phyloP scores from a whole-genome alignment of 64 coral and sea anemone species.

The Catalaphyllia jardinei region DNA sequence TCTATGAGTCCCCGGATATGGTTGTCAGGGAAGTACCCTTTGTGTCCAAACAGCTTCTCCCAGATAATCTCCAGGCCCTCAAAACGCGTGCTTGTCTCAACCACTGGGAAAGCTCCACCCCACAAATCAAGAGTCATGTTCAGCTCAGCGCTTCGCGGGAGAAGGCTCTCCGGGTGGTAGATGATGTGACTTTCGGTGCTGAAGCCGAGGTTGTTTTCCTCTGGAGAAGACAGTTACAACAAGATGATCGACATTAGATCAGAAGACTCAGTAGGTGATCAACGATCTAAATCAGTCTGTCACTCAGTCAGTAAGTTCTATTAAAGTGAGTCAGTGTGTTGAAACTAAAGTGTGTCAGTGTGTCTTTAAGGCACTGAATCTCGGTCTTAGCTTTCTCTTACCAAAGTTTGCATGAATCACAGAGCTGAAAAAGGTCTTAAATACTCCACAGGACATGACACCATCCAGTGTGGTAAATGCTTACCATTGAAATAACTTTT shows the following conservation, averaged over 20 bases:
- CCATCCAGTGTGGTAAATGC: neutral
- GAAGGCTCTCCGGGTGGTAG: slow-evolving; percentile 80
- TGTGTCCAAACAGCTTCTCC: slow-evolving; percentile 68
- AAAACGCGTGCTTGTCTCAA: slow-evolving; percentile 63
- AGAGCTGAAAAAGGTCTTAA: too few species aligned
- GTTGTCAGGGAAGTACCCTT: slow-evolving; percentile 64
- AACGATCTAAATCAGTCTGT: too few species aligned
- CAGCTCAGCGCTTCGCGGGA: slow-evolving; percentile 63
- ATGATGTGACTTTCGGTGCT: slow-evolving; percentile 49
- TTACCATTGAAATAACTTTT: slow-evolving; percentile 61
- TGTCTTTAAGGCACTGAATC: neutral
- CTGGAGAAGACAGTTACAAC: slow-evolving; percentile 19
- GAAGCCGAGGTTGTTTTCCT: slow-evolving; percentile 59
- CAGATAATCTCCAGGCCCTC: slow-evolving; percentile 69
- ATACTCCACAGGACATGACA: too few species aligned
- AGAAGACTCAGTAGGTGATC: too few species aligned
- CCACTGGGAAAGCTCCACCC: slow-evolving; percentile 67
- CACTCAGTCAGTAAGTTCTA: too few species aligned
- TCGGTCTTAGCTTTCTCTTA: too few species aligned
- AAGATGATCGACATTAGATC: neutral
- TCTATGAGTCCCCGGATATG: slow-evolving; percentile 8
- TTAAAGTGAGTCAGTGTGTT: neutral
- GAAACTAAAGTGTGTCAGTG: neutral
- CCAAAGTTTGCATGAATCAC: too few species aligned
- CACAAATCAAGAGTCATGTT: slow-evolving; percentile 71